Conservation (phyloP, 2,797 vertebrate genomes). For the Megaceryle alcyon region DNA sequence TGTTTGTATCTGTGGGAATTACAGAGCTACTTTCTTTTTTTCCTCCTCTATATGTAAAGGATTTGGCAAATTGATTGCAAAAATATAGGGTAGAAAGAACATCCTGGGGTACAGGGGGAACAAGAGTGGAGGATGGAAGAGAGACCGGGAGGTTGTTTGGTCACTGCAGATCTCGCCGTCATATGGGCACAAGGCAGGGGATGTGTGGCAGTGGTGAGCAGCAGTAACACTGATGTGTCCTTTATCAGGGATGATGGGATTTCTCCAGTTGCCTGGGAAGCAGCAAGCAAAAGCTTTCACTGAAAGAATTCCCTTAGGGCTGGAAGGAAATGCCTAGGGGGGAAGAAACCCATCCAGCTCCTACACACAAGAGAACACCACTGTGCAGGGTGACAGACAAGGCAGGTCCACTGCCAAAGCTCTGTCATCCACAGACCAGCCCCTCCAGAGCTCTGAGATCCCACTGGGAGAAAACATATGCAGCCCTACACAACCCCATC, state of each 20-base stretch:
- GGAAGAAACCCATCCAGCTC: background rate
- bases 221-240: background rate
- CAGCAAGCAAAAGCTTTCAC: background rate
- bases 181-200: background rate
- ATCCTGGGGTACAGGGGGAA: background rate
- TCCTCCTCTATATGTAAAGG: background rate
- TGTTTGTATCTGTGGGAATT: background rate
- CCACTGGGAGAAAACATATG: rapidly evolving
- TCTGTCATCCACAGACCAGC: background rate
- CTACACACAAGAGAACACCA: rapidly evolving
- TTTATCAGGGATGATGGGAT: background rate
- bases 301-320: background rate
- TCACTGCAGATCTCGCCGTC: background rate
- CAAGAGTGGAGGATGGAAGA: background rate
- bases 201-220: background rate
- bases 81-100: background rate
- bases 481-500: rapidly evolving
- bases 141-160: background rate
- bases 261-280: background rate
- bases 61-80: background rate
- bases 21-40: background rate
- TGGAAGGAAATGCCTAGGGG: background rate
- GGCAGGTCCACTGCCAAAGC: background rate
- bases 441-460: background rate
- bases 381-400: rapidly evolving